Evolutionary conservation across 1,140 invertebrate genomes (phyloP).

Genomic region (Andricus grossulariae): DNA sequence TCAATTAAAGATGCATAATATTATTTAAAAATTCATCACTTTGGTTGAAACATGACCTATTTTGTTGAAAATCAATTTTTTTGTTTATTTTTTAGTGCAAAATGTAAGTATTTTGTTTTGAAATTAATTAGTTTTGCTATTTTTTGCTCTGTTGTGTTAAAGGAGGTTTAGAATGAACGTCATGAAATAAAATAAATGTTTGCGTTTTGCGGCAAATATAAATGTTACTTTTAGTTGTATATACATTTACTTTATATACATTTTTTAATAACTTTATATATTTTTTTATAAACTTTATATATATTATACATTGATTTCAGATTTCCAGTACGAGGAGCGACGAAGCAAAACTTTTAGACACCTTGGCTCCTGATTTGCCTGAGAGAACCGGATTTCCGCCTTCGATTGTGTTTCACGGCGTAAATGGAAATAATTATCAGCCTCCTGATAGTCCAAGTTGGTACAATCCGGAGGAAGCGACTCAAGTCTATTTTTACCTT

Average conservation of each 20-base stretch:
- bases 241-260: background rate
- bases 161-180: too few relatives aligned
- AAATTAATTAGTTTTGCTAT: too few relatives aligned
- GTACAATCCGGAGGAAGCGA: conserved; percentile 92
- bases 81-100: too few relatives aligned
- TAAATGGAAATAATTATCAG: conserved; percentile 85
- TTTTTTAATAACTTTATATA: background rate
- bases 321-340: conserved; percentile 52
- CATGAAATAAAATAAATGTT: too few relatives aligned
- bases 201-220: too few relatives aligned
- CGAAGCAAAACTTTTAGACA: conserved; percentile 62
- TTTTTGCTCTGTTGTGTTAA: too few relatives aligned
- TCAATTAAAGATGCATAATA: too few relatives aligned
- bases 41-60: too few relatives aligned
- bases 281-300: background rate
- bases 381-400: conserved; percentile 69
- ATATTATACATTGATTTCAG: conserved; percentile 18
- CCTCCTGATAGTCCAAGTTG: conserved; percentile 87
- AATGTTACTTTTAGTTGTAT: too few relatives aligned
- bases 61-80: too few relatives aligned
- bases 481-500: conserved; percentile 81
- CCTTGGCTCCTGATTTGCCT: conserved; percentile 62
- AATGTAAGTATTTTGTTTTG: too few relatives aligned
- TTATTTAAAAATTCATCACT: too few relatives aligned
- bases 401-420: conserved; percentile 87